Conservation (phyloP, 2,888 invertebrate species). For the Baronia brevicornis region DNA sequence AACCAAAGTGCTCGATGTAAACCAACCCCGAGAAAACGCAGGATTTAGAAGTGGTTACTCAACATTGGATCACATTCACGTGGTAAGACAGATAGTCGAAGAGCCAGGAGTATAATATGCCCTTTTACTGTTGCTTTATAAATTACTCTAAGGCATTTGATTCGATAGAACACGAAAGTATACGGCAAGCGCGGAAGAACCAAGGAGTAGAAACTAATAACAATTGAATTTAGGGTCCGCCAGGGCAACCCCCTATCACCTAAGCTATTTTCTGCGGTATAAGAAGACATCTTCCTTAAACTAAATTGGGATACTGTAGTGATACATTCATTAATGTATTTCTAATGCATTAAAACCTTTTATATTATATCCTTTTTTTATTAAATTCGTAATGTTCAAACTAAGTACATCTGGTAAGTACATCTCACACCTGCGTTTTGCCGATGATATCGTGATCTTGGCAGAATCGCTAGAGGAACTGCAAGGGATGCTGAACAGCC, state of each 20-base stretch:
- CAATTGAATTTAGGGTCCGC: slow-evolving; percentile 11
- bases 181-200: slow-evolving; percentile 16
- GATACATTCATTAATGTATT: too few species aligned
- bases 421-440: too few species aligned
- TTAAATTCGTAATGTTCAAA: too few species aligned
- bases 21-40: slow-evolving; percentile 13
- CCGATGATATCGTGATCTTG: too few species aligned
- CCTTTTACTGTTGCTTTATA: slow-evolving; percentile 16
- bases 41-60: slow-evolving; percentile 13
- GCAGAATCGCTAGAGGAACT: too few species aligned
- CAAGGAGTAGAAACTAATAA: slow-evolving; percentile 10
- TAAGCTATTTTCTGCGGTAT: slow-evolving; percentile 11
- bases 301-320: slow-evolving; percentile 15
- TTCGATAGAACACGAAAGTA: slow-evolving; percentile 15
- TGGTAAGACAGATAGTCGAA: slow-evolving; percentile 15
- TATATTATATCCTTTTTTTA: too few species aligned
- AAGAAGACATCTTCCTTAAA: slow-evolving; percentile 12
- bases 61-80: too few species aligned
- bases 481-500: too few species aligned
- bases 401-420: too few species aligned
- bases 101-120: slow-evolving; percentile 10
- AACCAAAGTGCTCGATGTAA: slow-evolving; percentile 10
- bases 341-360: too few species aligned
- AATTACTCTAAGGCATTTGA: slow-evolving; percentile 20
- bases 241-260: slow-evolving; percentile 14